Percentiles rank a stretch among this genome's conserved stretches.
Conservation (phyloP, 2,113 vertebrate species). For the Crypturellus undulatus region DNA sequence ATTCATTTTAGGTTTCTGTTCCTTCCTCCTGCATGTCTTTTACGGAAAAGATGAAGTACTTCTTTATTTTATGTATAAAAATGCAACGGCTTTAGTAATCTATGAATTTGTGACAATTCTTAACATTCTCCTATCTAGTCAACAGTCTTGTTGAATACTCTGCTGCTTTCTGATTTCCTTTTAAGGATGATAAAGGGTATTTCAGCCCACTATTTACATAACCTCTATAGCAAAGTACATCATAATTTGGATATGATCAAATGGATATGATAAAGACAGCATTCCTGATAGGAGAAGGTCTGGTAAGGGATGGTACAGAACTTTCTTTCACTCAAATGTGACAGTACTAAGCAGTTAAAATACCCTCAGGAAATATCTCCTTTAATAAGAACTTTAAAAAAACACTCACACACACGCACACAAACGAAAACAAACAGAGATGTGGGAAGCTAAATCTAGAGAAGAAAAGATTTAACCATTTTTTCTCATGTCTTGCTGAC, state of each 20-base stretch:
- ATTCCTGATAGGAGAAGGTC: constrained; percentile 6
- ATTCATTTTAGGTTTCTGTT: neutral
- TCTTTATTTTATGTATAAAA: neutral
- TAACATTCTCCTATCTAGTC: neutral
- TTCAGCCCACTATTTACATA: neutral
- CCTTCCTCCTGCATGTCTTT: neutral
- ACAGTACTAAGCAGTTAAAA: neutral
- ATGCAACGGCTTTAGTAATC: neutral
- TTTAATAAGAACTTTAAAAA: neutral
- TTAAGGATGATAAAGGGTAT: neutral
- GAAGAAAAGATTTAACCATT: neutral
- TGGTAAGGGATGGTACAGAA: constrained; percentile 12
- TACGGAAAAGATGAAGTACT: neutral
- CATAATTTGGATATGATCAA: neutral
- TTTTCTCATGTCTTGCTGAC: neutral
- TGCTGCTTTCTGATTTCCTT: neutral
- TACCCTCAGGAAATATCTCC: neutral
- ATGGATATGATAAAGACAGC: constrained; percentile 7
- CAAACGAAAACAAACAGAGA: neutral
- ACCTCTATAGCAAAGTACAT: neutral
- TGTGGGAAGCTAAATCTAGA: neutral
- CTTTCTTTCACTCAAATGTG: neutral
- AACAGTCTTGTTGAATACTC: neutral
- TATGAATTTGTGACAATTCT: neutral
- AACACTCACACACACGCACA: too few species aligned